Percentiles rank a stretch among this genome's conserved stretches.
These are phyloP conservation scores for Nomada fabriciana DNA, from an alignment of 2,888 invertebrate species.

Conservation along the genomic window DNA sequence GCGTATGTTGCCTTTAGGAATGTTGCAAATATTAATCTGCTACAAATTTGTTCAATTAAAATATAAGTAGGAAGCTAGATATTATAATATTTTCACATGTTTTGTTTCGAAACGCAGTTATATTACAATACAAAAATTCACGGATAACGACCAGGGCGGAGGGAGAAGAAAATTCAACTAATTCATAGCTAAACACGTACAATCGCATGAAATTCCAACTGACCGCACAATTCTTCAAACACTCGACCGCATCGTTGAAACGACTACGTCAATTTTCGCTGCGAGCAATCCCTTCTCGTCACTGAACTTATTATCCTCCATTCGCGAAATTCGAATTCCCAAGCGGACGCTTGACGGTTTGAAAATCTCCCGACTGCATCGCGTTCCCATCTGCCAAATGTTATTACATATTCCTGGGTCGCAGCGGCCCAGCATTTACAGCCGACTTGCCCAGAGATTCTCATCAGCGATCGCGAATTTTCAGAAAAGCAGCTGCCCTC, in stretches of 20 bases:
- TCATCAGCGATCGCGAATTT: conserved; percentile 26
- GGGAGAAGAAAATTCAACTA: not conserved
- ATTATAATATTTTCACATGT: too few relatives aligned
- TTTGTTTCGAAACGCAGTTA: too few relatives aligned
- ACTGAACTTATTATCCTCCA: not conserved
- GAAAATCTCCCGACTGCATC: not conserved
- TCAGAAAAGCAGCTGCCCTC: not conserved
- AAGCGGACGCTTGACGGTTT: not conserved
- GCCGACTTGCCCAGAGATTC: conserved; percentile 8
- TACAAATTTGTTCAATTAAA: too few relatives aligned
- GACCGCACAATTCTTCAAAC: not conserved
- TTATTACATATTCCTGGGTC: not conserved
- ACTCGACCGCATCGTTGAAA: not conserved
- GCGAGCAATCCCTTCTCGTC: not conserved
- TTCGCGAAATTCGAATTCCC: not conserved
- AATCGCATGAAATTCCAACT: not conserved
- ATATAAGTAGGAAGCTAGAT: too few relatives aligned
- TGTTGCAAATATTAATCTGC: too few relatives aligned
- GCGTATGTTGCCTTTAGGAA: too few relatives aligned
- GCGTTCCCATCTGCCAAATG: not conserved
- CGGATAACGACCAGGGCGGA: too few relatives aligned
- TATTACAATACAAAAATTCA: too few relatives aligned
- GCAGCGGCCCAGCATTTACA: not conserved
- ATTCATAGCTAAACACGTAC: not conserved
- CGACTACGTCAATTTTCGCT: not conserved